Evolutionary conservation across 2,113 vertebrate species (phyloP).

Genomic region (Ictalurus furcatus): DNA sequence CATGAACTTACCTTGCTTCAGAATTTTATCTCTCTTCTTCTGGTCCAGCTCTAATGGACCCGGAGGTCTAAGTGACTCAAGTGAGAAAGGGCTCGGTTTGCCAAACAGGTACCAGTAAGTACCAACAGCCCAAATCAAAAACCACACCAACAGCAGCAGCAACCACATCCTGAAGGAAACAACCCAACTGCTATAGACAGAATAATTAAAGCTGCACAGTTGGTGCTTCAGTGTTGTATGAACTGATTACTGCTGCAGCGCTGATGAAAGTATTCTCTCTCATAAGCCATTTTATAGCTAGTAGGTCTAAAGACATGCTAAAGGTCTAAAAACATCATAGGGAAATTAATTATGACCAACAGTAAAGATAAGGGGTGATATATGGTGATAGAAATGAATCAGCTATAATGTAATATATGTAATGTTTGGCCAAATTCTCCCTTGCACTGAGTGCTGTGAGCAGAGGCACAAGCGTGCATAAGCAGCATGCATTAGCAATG

Average conservation of each 20-base stretch:
- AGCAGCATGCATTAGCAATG: too few species aligned
- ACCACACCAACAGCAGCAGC: slow-evolving; percentile 62
- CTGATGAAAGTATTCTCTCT: not conserved
- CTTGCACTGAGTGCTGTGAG: too few species aligned
- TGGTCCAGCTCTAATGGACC: slow-evolving; percentile 73
- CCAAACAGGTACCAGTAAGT: slow-evolving; percentile 67
- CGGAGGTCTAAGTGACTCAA: slow-evolving; percentile 68
- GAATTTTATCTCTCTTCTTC: slow-evolving; percentile 74
- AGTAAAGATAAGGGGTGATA: slow-evolving; percentile 63
- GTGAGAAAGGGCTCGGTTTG: slow-evolving; percentile 69
- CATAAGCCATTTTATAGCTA: slow-evolving; percentile 45
- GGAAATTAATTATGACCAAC: not conserved
- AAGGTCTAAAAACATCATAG: slow-evolving; percentile 49
- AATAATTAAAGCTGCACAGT: slow-evolving; percentile 30
- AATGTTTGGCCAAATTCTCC: too few species aligned
- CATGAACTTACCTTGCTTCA: slow-evolving; percentile 76
- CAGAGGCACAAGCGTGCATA: too few species aligned
- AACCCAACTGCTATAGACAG: too few species aligned
- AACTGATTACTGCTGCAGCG: not conserved
- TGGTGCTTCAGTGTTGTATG: not conserved
- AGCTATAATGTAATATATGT: too few species aligned
- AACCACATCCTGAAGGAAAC: slow-evolving; percentile 66
- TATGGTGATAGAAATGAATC: not conserved
- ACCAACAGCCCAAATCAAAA: slow-evolving; percentile 51
- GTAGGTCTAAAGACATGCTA: slow-evolving; percentile 39